phyloP scores from a whole-genome alignment of 64 coral and sea anemone species.

The Pachyseris speciosa region DNA sequence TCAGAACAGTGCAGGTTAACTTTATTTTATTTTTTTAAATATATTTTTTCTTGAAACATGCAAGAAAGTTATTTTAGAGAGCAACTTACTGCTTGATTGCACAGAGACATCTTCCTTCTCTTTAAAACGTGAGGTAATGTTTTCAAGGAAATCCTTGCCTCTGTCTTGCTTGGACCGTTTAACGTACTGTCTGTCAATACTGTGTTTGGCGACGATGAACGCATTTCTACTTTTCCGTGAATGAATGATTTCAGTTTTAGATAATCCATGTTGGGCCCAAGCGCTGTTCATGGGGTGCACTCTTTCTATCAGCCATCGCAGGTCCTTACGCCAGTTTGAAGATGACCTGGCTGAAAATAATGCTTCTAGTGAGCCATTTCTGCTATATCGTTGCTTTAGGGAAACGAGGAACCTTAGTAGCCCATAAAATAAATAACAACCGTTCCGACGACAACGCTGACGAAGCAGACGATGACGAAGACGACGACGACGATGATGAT shows the following conservation, averaged over 20 bases:
- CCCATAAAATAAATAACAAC: no score
- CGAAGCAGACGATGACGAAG: no score
- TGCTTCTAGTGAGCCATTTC: background rate
- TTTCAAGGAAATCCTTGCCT: background rate
- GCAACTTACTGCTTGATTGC: slow-evolving; percentile 1
- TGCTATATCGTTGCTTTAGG: no score
- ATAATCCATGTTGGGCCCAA: background rate
- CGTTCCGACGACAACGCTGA: no score
- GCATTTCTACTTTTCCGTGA: background rate
- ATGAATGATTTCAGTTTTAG: background rate
- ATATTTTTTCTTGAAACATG: no score
- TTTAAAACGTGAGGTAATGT: slow-evolving; percentile 30
- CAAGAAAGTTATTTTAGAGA: background rate
- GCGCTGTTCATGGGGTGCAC: background rate
- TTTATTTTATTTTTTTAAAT: no score
- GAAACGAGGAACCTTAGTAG: no score
- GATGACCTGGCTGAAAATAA: background rate
- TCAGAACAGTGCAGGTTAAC: no score
- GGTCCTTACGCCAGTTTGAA: background rate
- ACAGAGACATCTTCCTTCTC: slow-evolving; percentile 55
- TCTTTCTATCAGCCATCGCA: slow-evolving; percentile 18
- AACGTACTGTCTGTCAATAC: background rate
- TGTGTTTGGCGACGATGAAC: background rate
- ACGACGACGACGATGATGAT: no score
- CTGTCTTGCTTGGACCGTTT: background rate